A percentile compares a stretch with the other conserved stretches of the same genome.
Conservation (phyloP, 2,113 vertebrate species). For the Alethe castanea region DNA sequence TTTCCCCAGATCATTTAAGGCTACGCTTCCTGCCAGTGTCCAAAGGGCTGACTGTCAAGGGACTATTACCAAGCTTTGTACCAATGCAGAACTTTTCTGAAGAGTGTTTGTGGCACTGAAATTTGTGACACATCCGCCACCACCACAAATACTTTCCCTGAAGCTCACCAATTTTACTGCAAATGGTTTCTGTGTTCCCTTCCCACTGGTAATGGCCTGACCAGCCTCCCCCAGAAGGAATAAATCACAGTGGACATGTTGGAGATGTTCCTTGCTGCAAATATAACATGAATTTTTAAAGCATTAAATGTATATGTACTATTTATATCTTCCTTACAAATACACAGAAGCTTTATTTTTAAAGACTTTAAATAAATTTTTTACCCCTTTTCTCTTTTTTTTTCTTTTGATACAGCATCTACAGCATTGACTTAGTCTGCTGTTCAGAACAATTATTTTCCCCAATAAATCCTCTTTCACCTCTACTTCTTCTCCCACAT, state of each 20-base stretch:
- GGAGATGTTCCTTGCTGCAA: neutral
- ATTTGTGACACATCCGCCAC: neutral
- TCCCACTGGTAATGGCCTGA: slow-evolving; percentile 41
- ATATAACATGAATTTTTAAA: neutral
- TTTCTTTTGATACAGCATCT: neutral
- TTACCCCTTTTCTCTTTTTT: neutral
- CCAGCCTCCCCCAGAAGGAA: neutral
- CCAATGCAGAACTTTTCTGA: neutral
- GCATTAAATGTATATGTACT: slow-evolving; percentile 4
- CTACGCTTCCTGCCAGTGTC: neutral
- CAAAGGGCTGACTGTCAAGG: neutral
- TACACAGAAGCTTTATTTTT: slow-evolving; percentile 24
- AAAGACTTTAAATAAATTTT: neutral
- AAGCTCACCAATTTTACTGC: slow-evolving; percentile 27
- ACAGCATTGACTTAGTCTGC: neutral
- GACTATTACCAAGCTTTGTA: neutral
- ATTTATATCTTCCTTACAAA: slow-evolving; percentile 46
- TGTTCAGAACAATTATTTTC: neutral
- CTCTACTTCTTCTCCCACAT: neutral
- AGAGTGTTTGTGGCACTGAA: neutral
- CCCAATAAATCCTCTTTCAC: neutral
- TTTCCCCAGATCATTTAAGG: neutral
- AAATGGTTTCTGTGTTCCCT: slow-evolving; percentile 32
- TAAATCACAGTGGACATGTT: neutral
- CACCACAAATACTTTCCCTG: neutral